Conservation (phyloP, 2,113 vertebrate genomes). For the Neopipo cinnamomea region DNA sequence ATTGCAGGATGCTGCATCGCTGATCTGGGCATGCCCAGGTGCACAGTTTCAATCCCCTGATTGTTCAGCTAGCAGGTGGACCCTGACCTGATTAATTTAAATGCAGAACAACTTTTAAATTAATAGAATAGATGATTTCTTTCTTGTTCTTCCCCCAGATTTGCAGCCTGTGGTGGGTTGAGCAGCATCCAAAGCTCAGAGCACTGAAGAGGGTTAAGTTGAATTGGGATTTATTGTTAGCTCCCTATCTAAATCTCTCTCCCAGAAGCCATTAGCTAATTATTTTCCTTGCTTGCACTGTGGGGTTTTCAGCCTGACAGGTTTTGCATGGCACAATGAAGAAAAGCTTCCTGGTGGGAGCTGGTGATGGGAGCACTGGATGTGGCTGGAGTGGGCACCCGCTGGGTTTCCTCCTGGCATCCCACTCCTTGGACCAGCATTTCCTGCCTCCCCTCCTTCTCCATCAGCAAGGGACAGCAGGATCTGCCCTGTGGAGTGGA, state of each 20-base stretch:
- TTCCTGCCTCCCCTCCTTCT: too few species aligned
- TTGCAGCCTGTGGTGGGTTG: not conserved
- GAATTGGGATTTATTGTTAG: not conserved
- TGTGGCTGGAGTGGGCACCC: not conserved
- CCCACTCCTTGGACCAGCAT: not conserved
- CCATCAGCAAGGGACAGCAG: rapidly evolving
- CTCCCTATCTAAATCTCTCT: not conserved
- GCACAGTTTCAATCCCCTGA: rapidly evolving
- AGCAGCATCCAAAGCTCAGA: not conserved
- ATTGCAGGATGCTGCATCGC: not conserved
- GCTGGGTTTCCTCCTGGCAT: not conserved
- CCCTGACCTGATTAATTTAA: not conserved
- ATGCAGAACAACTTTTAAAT: not conserved
- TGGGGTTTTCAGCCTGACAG: rapidly evolving
- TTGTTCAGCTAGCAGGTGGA: not conserved
- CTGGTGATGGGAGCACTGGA: not conserved
- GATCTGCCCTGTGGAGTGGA: not conserved
- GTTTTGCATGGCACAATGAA: not conserved
- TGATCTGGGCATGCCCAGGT: not conserved
- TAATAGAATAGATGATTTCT: rapidly evolving
- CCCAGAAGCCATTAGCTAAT: not conserved
- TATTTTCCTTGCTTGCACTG: not conserved
- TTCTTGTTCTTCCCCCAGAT: not conserved
- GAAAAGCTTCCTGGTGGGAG: not conserved
- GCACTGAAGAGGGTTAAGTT: rapidly evolving